Conservation (phyloP, 2,888 invertebrate species). For the Platynereis dumerilii region DNA sequence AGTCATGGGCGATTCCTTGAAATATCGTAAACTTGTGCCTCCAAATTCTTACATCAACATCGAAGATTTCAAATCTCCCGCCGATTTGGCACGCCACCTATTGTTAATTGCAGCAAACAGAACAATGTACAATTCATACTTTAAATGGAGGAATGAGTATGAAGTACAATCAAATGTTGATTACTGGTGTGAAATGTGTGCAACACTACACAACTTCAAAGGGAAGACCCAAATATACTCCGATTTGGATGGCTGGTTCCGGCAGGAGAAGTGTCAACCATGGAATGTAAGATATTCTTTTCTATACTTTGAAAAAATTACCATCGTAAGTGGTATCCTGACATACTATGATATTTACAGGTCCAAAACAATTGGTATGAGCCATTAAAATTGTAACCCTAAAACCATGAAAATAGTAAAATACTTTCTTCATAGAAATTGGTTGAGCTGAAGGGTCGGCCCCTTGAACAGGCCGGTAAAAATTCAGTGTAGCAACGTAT, state of each 20-base stretch:
- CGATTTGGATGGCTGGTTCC: not conserved
- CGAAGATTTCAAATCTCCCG: slow-evolving; percentile 10
- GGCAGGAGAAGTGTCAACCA: not conserved
- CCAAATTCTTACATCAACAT: slow-evolving; percentile 9
- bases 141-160: slow-evolving; percentile 1
- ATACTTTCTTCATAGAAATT: too few species aligned
- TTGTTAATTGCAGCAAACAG: slow-evolving; percentile 1
- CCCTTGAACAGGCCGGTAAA: too few species aligned
- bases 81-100: slow-evolving; percentile 21
- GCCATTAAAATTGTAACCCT: too few species aligned
- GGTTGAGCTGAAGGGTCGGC: too few species aligned
- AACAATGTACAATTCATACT: slow-evolving; percentile 5
- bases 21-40: slow-evolving; percentile 10
- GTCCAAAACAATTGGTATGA: too few species aligned
- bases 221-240: not conserved
- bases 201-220: not conserved
- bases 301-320: too few species aligned
- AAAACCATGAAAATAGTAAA: too few species aligned
- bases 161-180: not conserved
- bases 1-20: slow-evolving; percentile 16
- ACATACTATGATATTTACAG: too few species aligned
- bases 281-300: slow-evolving; percentile 1
- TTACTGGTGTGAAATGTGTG: slow-evolving; percentile 4
- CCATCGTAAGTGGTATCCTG: too few species aligned
- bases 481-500: too few species aligned